Evolutionary conservation across 2,113 vertebrate genomes (phyloP).

Genomic region (Haplochromis vanheusdeni): DNA sequence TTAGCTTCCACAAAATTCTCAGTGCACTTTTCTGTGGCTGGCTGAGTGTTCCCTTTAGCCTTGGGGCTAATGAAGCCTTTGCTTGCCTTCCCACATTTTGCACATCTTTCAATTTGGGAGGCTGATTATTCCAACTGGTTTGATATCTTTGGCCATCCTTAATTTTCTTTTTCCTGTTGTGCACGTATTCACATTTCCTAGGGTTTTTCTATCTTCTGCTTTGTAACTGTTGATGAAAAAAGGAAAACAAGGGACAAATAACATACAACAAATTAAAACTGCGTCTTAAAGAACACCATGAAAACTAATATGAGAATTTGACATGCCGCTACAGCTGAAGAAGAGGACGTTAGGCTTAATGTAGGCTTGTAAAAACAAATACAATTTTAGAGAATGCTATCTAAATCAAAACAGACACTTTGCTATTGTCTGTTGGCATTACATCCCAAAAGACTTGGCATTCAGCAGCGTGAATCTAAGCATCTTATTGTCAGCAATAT

Average conservation of each 20-base stretch:
- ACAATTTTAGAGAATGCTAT: neutral
- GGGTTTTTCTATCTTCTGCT: neutral
- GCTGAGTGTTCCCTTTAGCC: neutral
- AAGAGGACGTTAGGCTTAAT: neutral
- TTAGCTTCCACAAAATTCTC: neutral
- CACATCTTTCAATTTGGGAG: slow-evolving; percentile 14
- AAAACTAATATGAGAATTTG: neutral
- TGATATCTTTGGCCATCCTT: neutral
- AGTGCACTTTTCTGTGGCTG: neutral
- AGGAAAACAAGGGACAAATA: neutral
- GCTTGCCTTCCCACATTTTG: slow-evolving; percentile 6
- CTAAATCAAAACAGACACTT: neutral
- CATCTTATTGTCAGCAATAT: neutral
- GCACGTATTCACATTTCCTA: neutral
- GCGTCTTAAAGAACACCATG: neutral
- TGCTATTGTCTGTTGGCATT: neutral
- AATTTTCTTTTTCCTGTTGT: neutral
- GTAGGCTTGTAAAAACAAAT: neutral
- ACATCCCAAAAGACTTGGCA: neutral
- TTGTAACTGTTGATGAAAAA: neutral
- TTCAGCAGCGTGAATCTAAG: neutral
- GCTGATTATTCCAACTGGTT: neutral
- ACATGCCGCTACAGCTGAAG: neutral
- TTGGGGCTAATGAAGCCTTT: slow-evolving; percentile 20
- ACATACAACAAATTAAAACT: neutral